Evolutionary conservation across 2,113 vertebrate species (phyloP).

Genomic region (Nycticorax nycticorax): DNA sequence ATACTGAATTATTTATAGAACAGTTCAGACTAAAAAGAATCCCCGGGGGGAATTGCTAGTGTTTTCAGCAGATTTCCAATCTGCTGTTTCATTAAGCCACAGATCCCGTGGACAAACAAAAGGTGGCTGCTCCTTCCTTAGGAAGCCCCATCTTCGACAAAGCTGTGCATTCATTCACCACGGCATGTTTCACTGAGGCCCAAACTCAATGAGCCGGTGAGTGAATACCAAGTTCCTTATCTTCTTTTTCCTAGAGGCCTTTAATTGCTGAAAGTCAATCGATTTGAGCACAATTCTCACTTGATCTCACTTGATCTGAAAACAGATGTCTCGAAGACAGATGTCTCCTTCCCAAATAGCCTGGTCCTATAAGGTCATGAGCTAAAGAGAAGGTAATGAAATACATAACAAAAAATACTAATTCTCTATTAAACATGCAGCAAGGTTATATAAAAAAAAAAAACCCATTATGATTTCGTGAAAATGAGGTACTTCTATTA

Average conservation of each 20-base stretch:
- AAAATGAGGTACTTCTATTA: background rate
- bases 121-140: background rate
- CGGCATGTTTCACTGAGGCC: background rate
- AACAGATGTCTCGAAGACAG: background rate
- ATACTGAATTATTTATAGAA: background rate
- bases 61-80: background rate
- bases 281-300: background rate
- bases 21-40: background rate
- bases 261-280: background rate
- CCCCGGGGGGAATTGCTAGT: background rate
- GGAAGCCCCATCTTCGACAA: background rate
- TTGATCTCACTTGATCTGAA: background rate
- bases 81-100: background rate
- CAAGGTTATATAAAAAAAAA: too few relatives aligned
- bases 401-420: background rate
- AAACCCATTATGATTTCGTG: background rate
- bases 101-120: background rate
- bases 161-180: background rate
- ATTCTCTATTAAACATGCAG: background rate
- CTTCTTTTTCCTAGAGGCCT: background rate
- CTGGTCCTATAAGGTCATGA: fast-evolving
- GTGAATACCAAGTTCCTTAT: too few relatives aligned
- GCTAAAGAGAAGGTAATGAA: background rate
- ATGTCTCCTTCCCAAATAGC: background rate
- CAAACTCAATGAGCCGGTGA: fast-evolving